Conservation (phyloP, 2,797 vertebrate species). For the Silurus lanzhouensis region DNA sequence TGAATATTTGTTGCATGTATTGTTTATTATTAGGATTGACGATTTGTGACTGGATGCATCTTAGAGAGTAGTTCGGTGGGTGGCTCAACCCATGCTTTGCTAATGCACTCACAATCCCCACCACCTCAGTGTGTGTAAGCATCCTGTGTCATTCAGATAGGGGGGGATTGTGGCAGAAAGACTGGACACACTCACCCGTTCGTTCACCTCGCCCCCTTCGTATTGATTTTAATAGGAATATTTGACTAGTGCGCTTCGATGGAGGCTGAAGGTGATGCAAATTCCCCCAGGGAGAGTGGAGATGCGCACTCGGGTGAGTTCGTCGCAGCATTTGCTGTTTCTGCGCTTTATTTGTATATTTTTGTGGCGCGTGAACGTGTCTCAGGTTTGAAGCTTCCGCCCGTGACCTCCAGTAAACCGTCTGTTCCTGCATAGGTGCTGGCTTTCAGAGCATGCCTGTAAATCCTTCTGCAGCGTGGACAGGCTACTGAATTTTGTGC, state of each 20-base stretch:
- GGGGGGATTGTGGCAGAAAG: slow-evolving; percentile 19
- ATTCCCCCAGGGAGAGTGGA: slow-evolving; percentile 26
- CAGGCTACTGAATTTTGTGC: neutral
- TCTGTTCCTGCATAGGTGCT: neutral
- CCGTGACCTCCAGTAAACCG: too few relatives aligned
- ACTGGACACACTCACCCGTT: neutral
- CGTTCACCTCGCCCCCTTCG: neutral
- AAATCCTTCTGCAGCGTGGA: neutral
- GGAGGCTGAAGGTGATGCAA: slow-evolving; percentile 47
- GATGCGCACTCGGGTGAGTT: slow-evolving; percentile 39
- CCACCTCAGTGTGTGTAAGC: neutral
- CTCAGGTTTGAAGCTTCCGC: neutral
- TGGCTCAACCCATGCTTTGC: slow-evolving; percentile 17
- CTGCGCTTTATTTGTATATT: neutral
- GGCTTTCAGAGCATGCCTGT: neutral
- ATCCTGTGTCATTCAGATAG: neutral
- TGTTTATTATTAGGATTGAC: neutral
- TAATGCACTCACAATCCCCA: neutral
- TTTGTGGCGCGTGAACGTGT: too few relatives aligned
- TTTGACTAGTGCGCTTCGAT: slow-evolving; percentile 34
- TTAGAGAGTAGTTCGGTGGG: slow-evolving; percentile 5
- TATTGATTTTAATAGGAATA: neutral
- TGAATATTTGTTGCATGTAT: neutral
- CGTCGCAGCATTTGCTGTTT: too few relatives aligned
- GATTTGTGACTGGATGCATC: neutral